Conservation (phyloP, 2,797 vertebrate species). For the Cyprinodon diabolis region DNA sequence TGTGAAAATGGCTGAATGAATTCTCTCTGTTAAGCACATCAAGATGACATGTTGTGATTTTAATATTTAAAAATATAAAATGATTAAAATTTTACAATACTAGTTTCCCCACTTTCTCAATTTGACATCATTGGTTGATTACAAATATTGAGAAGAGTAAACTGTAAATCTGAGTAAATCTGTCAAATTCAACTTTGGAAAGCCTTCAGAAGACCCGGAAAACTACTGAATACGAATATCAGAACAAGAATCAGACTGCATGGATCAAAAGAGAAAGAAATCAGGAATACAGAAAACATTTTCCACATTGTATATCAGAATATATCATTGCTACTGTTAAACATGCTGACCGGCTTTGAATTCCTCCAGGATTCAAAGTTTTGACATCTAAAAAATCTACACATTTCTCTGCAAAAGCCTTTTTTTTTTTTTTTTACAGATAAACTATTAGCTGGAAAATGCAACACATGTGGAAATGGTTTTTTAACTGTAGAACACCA, state of each 20-base stretch:
- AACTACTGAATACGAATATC: neutral
- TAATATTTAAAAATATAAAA: too few species aligned
- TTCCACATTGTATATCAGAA: neutral
- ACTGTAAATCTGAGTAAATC: neutral
- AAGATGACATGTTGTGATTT: too few species aligned
- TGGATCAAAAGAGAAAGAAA: neutral
- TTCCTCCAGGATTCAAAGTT: conserved; percentile 34
- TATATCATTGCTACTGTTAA: conserved; percentile 13
- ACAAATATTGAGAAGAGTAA: neutral
- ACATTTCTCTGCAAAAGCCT: neutral
- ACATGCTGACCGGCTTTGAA: conserved; percentile 42
- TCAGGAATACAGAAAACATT: neutral
- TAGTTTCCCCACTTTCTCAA: neutral
- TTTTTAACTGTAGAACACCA: neutral
- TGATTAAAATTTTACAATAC: neutral
- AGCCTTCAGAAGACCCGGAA: neutral
- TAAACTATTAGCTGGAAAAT: conserved; percentile 3
- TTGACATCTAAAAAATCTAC: conserved; percentile 2
- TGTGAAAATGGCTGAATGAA: too few species aligned
- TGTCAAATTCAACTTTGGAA: neutral
- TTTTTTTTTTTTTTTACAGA: neutral
- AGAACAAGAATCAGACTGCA: neutral
- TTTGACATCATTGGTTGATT: neutral
- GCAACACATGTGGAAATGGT: conserved; percentile 10
- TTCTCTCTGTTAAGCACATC: too few species aligned